Base-by-base conservation (phyloP, 2,113 vertebrate genomes). In the Ictalurus punctatus region DNA sequence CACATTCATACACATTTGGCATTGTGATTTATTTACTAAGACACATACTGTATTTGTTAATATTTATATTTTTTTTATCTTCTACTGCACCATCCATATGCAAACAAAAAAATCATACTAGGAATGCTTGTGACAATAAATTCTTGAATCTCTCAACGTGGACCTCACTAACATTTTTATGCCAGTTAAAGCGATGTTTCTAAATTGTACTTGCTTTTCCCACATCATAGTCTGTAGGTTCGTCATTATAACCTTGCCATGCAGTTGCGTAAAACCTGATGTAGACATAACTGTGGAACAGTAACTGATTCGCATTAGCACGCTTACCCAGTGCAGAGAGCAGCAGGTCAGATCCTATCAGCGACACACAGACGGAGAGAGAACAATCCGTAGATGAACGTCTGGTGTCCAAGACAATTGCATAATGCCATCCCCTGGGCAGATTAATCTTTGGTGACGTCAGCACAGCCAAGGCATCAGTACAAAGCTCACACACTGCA, bases 391-490 rank as follows among this genome's bases (percentile, higher is more conserved):
- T 94, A 94, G 87, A 92, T 91, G 90, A 89, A 90, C 90, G 92
- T 91, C 91, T 88, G 90, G 88, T 88, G 90, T 91, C 92, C 92
- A 92, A 95, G 92, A 95, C 94, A 94, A 95, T 95, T 96, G 94
- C 94, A 95, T 94, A 96, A 96, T 85, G 91, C 79, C 81, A 83
- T 91, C 91, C 91, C 89, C 82, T 48, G 88, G 56, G 92, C 94
- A 95, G 95, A 96, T 95, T 95, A 94, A 94, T 92, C 93, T 61
- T 93, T 89, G 79, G 92, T 91, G 95, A 95, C 93, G 92, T 95
- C 94, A 95, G 92, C 86, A 52, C 87, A 90, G 48, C 54, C 80
- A 76, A 85, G 86, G 76, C 84, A 71, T 54, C 85, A 63, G 65
- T 84, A 86, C 91, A 89, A 88, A 92, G 90, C 88, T 90, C 67